A percentile compares a stretch with the other conserved stretches of the same genome.
Evolutionary conservation across 1,140 invertebrate species (phyloP).

Genomic region (Drosophila santomea): DNA sequence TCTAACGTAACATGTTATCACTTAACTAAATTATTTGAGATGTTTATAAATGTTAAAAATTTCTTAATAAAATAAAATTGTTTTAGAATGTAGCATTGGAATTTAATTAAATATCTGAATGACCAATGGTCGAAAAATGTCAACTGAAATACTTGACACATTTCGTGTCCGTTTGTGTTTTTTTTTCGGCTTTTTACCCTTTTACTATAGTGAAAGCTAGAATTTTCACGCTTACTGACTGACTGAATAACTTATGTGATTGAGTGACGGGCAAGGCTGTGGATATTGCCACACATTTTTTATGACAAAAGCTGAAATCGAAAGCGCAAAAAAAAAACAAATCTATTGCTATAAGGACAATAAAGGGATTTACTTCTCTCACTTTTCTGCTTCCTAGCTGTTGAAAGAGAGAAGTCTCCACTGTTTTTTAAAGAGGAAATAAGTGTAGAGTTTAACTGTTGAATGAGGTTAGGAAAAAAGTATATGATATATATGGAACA

Average conservation of each 20-base stretch:
- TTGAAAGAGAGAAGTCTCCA: slow-evolving; percentile 34
- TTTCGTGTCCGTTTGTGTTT: background rate
- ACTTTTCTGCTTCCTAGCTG: background rate
- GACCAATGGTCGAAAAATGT: background rate
- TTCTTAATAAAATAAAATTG: background rate
- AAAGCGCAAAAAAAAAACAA: slow-evolving; percentile 55
- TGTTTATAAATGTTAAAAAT: no score
- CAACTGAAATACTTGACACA: slow-evolving; percentile 5
- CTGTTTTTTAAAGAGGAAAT: background rate
- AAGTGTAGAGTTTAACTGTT: slow-evolving; percentile 72
- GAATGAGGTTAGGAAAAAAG: slow-evolving; percentile 20
- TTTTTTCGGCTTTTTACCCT: background rate
- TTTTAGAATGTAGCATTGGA: background rate
- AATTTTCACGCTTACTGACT: slow-evolving; percentile 30
- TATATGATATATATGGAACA: background rate
- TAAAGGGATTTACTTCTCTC: slow-evolving; percentile 16
- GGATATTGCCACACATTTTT: slow-evolving; percentile 56
- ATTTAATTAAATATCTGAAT: background rate
- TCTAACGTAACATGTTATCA: background rate
- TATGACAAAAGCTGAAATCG: slow-evolving; percentile 68
- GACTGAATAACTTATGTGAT: slow-evolving; percentile 20
- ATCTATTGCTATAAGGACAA: slow-evolving; percentile 11
- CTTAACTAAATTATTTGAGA: background rate
- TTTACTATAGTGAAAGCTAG: slow-evolving; percentile 41
- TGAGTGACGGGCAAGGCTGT: slow-evolving; percentile 26